Percentiles rank a stretch among this genome's conserved stretches.
phyloP scores from a whole-genome alignment of 2,113 vertebrate genomes.

The Acrocephalus arundinaceus region DNA sequence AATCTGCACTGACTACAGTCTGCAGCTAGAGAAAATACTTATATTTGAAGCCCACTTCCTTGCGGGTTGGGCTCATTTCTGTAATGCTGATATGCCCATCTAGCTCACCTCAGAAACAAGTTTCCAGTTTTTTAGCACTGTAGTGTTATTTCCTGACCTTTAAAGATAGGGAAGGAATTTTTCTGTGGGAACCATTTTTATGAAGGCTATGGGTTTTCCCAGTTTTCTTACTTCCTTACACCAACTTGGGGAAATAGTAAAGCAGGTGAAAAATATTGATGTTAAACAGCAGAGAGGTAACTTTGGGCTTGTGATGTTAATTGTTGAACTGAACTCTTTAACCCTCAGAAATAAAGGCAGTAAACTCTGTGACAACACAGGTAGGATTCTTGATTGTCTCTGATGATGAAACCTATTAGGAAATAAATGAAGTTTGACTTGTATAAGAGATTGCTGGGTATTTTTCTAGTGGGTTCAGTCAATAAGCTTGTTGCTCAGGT shows the following conservation, averaged over 20 bases:
- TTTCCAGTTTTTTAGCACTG: background rate
- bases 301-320: background rate
- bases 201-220: background rate
- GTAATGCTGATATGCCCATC: background rate
- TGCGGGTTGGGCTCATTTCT: background rate
- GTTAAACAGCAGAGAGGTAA: background rate
- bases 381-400: background rate
- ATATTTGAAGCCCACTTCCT: background rate
- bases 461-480: background rate
- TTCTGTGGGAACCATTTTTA: background rate
- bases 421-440: background rate
- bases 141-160: background rate
- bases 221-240: background rate
- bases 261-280: background rate
- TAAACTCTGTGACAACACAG: rapidly evolving
- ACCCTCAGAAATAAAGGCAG: background rate
- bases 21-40: background rate
- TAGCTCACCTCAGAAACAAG: background rate
- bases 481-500: background rate
- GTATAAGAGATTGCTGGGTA: background rate
- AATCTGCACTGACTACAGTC: background rate
- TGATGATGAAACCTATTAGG: background rate
- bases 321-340: background rate
- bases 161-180: background rate
- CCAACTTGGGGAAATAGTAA: background rate